A percentile compares a stretch with the other conserved stretches of the same genome.
phyloP scores from a whole-genome alignment of 2,888 invertebrate species.

The Drepana falcataria region DNA sequence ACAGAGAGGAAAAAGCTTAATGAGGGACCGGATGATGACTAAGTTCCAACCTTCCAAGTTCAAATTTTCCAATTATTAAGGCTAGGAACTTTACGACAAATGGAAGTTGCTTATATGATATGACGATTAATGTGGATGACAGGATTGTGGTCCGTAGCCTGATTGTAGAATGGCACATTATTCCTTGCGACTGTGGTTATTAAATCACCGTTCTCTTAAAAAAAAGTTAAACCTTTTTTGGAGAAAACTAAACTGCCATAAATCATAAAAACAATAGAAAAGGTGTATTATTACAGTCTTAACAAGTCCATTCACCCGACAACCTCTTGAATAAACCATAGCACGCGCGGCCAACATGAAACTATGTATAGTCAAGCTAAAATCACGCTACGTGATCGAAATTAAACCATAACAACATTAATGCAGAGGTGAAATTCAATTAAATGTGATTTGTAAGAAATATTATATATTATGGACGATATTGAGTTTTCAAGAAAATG shows the following conservation, averaged over 20 bases:
- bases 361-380: neutral
- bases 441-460: neutral
- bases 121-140: too few species aligned
- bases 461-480: neutral
- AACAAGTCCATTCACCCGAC: constrained; percentile 19
- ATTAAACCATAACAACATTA: neutral
- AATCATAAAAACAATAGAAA: neutral
- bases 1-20: too few species aligned
- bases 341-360: constrained; percentile 16
- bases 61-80: too few species aligned
- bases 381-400: neutral
- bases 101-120: too few species aligned
- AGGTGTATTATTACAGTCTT: constrained; percentile 7
- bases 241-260: neutral
- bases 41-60: too few species aligned
- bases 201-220: too few species aligned
- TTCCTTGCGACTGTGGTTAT: too few species aligned
- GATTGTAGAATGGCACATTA: too few species aligned
- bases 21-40: too few species aligned
- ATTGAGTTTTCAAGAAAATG: neutral
- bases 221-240: neutral
- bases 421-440: neutral
- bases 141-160: too few species aligned
- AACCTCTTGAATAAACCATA: constrained; percentile 25
- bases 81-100: too few species aligned